Base-by-base conservation (phyloP, 2,797 vertebrate genomes). In the Lateolabrax maculatus region DNA sequence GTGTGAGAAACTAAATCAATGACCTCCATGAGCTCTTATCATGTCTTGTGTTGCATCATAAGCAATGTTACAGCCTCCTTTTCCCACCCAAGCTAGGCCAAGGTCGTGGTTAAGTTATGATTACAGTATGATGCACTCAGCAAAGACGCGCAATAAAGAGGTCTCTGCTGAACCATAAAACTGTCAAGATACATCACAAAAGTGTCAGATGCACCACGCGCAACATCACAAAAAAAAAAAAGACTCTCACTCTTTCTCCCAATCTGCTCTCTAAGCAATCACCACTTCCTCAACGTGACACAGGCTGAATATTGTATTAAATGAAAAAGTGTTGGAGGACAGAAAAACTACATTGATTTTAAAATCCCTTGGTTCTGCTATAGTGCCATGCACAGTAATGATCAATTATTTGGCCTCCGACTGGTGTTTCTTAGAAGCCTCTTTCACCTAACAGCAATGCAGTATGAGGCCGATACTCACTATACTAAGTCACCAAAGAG, bases 141-240 rank as follows among this genome's bases (percentile, higher is more conserved):
- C 19, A 61, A 85, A 92, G 85, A 85, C 75, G 46, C 11, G 74
- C 86, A 89, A 89, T 91, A 88, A 89, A 92, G 81, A 90, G 82
- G 82, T 83, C 86, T 88, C 84, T 64, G 77, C 82, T 82, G 79
- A 90, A 89, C 87, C 83, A 87, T 93, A 90, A 94, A 93, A 83
- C 86, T 94, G 92, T 94, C 91, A 90, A 77, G 90, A 90, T 85
- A 77, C 87, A 79, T 93, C 91, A 87, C 84, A 81, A 89, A 88
- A 85, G 84, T 86, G 85, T 90, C 89, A 88, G 83, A 77, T n/a
- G 79, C 77, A 41, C 81, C 57, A 21, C 41, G n/a, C 60, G 48
- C 64, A 79, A 68, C 79, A 80, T 75, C 43, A 18, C 79, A 80
- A 83, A 23, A 34, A 64, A 53, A 78, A 77, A 72, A 23, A 56